Conservation (phyloP, 2,888 invertebrate genomes). For the Pasiphila rectangulata region DNA sequence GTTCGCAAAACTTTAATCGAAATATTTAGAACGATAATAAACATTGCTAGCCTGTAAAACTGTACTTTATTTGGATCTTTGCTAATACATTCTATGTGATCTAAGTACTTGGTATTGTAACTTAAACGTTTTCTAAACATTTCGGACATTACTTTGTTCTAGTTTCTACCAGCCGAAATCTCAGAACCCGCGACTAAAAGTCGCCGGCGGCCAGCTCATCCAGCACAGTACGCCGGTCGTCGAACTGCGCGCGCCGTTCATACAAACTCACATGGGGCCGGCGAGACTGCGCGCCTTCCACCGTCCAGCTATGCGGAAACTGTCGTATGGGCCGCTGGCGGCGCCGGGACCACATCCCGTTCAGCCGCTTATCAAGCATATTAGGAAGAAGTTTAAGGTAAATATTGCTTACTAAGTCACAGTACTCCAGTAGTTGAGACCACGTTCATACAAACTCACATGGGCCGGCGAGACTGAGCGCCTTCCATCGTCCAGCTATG, state of each 20-base stretch:
- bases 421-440: slow-evolving; percentile 98
- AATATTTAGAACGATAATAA: no score
- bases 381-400: slow-evolving; percentile 93
- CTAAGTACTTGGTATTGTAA: no score
- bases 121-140: no score
- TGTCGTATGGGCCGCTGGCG: slow-evolving; percentile 90
- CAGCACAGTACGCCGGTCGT: slow-evolving; percentile 99
- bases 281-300: slow-evolving; percentile 92
- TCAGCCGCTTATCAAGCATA: slow-evolving; percentile 92
- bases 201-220: slow-evolving; percentile 94
- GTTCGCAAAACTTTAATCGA: no score
- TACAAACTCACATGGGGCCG: slow-evolving; percentile 94
- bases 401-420: no score
- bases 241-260: slow-evolving; percentile 95
- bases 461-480: slow-evolving; percentile 88
- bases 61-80: neutral
- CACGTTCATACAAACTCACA: slow-evolving; percentile 97
- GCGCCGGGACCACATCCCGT: slow-evolving; percentile 89
- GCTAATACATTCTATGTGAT: no score
- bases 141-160: slow-evolving; percentile 26
- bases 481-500: slow-evolving; percentile 96
- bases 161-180: slow-evolving; percentile 96
- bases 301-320: slow-evolving; percentile 92
- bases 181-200: slow-evolving; percentile 89
- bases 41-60: no score